Base-by-base conservation (phyloP, 2,888 invertebrate genomes). In the Cosmorhoe ocellata region DNA sequence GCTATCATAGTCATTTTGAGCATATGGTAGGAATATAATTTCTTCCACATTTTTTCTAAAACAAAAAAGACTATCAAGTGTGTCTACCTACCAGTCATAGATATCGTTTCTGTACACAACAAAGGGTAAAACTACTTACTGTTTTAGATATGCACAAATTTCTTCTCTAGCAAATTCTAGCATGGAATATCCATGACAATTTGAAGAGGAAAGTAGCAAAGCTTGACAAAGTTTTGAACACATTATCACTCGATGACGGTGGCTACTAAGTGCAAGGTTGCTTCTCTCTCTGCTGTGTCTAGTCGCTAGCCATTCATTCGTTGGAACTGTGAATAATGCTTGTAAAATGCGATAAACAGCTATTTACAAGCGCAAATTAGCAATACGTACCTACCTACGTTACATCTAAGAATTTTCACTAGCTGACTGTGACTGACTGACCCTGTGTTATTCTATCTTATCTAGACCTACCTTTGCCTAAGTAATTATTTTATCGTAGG, bases 1-100 rank as follows among this genome's bases (percentile, higher is more conserved):
- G 5, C 77, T 85, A 68, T 94, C 92, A 71, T 93, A 90, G 67
- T 95, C 91, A 28, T 83, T 91, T 66, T 92, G 84, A 6, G 96
- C 96, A 78, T 94, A 96, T 0, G 96, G 96, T 24, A 96, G 82
- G 76, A 96, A 96, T 6, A 95, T 76, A 38, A 96, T 74, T 33
- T 92, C 92, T 32, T 84, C 85, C 0, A 94, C 92, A 63, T 92
- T 90, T 66, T 92, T 92, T 58, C 95, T 95, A 77, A 44, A 91
- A 90, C 6, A 9, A 58, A 51, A 45, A 7, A 37, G 0, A 33
- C 11, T 14, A 27, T 34, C 28, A 22, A 2, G 2, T 18, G 4
- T 18, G 18, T 18, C 1, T 14, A 13, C 22, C 27, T 10, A 10
- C 18, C 18, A n/a, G n/a, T n/a, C n/a, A n/a, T 18, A 18, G 18